These are phyloP conservation scores for Rattus rattus DNA, from an alignment of 2,113 vertebrate genomes.

Conservation along the genomic window DNA sequence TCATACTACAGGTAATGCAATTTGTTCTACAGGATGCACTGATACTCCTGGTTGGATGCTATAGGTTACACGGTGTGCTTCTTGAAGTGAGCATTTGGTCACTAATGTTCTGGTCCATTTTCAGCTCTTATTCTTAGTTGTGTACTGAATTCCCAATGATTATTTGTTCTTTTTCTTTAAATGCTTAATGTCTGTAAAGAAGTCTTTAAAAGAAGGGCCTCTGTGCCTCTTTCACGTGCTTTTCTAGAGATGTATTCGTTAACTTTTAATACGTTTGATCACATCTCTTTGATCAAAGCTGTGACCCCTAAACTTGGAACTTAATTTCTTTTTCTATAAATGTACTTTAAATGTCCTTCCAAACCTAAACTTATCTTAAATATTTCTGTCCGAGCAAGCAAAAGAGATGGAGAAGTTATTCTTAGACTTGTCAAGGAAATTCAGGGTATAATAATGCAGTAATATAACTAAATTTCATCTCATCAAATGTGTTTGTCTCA, in stretches of 20 bases:
- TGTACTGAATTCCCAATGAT: slow-evolving; percentile 6
- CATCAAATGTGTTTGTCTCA: neutral
- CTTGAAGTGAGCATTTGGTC: neutral
- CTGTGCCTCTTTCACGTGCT: neutral
- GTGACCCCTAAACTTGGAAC: neutral
- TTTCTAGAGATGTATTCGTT: slow-evolving; percentile 51
- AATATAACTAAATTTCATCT: neutral
- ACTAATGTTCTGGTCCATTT: neutral
- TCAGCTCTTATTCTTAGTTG: neutral
- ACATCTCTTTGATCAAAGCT: neutral
- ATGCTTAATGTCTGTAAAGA: neutral
- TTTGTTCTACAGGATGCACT: neutral
- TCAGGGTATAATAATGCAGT: neutral
- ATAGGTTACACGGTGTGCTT: neutral
- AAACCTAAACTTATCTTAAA: slow-evolving; percentile 4
- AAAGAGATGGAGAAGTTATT: neutral
- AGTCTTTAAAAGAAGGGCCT: neutral
- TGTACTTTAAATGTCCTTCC: neutral
- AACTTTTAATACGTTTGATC: neutral
- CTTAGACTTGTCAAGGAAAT: neutral
- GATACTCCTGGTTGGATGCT: neutral
- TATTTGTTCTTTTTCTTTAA: neutral
- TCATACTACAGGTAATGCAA: neutral
- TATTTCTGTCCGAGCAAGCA: slow-evolving; percentile 14
- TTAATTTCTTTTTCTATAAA: slow-evolving; percentile 15